Percentiles rank a stretch among this genome's conserved stretches.
These are phyloP conservation scores for Oscheius sp. DNA, from an alignment of 2,888 invertebrate species.

Conservation along the genomic window DNA sequence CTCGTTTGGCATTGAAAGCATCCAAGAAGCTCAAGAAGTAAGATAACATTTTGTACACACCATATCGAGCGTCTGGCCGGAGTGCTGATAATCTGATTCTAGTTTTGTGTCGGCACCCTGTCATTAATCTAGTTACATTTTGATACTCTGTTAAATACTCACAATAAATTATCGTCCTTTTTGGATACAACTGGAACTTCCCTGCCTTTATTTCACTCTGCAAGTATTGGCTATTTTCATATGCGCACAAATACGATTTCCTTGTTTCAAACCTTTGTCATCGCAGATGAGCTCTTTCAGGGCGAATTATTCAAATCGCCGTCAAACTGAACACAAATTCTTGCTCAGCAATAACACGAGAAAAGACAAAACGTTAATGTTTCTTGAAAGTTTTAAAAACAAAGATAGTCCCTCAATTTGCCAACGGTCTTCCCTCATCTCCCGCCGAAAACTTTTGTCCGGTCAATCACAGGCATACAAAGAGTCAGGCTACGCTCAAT, in stretches of 20 bases:
- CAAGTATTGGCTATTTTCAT: too few relatives aligned
- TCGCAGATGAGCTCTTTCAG: slow-evolving; percentile 32
- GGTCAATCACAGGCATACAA: background rate
- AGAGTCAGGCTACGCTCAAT: slow-evolving; percentile 20
- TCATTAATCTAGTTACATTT: background rate
- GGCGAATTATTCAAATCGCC: slow-evolving; percentile 32
- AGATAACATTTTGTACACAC: background rate
- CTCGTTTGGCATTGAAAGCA: slow-evolving; percentile 54
- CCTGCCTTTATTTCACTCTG: too few relatives aligned
- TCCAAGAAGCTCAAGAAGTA: slow-evolving; percentile 51
- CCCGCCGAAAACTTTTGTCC: background rate
- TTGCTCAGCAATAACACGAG: background rate
- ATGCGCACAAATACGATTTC: slow-evolving; percentile 33
- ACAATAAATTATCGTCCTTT: too few relatives aligned
- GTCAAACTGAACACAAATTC: slow-evolving; percentile 1
- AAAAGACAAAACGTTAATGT: too few relatives aligned
- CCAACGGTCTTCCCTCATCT: background rate
- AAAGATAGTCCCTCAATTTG: too few relatives aligned
- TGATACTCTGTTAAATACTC: too few relatives aligned
- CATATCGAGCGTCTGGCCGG: slow-evolving; percentile 30
- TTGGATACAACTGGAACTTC: too few relatives aligned
- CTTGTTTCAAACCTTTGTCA: slow-evolving; percentile 33
- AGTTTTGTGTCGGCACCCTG: slow-evolving; percentile 7
- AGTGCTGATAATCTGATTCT: slow-evolving; percentile 29
- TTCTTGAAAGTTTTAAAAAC: too few relatives aligned